Percentiles rank a stretch among this genome's conserved stretches.
Evolutionary conservation across 30 jellyfish, hydroid and myxozoan species (phyloP).

Genomic region (Mastigias papua): DNA sequence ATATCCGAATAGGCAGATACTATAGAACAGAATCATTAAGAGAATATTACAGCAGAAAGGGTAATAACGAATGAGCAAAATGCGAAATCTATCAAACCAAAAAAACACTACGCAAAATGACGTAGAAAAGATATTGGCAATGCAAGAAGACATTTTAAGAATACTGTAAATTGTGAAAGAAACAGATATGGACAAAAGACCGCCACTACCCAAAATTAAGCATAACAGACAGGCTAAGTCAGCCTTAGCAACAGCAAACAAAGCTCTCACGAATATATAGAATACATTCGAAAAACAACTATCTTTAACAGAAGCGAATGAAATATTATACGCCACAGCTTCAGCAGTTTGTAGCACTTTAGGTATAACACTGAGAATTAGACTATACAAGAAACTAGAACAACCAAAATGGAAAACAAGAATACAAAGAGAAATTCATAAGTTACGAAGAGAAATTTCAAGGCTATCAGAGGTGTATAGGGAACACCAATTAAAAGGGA

Average conservation of each 20-base stretch:
- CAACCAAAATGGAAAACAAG: neutral
- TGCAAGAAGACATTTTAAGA: no score
- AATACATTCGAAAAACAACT: neutral
- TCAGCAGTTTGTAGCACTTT: neutral
- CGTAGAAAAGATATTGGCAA: no score
- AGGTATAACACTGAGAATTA: neutral
- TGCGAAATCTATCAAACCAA: no score
- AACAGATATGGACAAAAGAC: no score
- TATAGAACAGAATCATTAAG: no score
- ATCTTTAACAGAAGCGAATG: neutral
- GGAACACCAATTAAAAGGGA: neutral
- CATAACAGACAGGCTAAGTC: neutral
- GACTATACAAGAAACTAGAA: neutral
- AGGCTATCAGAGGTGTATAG: neutral
- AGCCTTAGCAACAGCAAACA: neutral
- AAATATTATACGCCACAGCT: neutral
- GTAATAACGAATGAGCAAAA: no score
- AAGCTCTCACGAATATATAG: neutral
- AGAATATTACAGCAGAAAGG: no score
- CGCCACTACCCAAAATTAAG: no score
- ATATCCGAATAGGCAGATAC: no score
- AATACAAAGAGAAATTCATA: neutral
- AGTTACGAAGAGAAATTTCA: neutral
- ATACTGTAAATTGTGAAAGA: no score
- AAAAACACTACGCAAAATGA: no score